Percentiles rank a stretch among this genome's conserved stretches.
phyloP scores from a whole-genome alignment of 2,888 invertebrate genomes.

The Melikaiella ostensackeni region DNA sequence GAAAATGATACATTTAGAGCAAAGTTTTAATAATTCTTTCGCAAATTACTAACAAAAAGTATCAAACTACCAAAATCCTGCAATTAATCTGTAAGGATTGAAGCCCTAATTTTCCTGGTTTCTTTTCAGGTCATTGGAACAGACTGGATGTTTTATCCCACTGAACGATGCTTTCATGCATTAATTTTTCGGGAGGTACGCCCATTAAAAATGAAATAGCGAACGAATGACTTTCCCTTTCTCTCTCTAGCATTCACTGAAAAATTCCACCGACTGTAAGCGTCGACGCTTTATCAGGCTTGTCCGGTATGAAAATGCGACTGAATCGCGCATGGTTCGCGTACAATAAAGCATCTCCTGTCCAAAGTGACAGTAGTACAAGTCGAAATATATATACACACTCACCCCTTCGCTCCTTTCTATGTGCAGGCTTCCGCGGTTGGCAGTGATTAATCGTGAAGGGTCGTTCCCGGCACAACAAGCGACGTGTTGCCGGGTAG shows the following conservation, averaged over 20 bases:
- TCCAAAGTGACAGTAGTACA: slow-evolving; percentile 61
- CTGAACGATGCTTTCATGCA: background rate
- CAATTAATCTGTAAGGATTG: background rate
- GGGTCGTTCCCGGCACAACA: slow-evolving; percentile 60
- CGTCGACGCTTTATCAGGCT: slow-evolving; percentile 60
- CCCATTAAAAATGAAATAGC: slow-evolving; percentile 27
- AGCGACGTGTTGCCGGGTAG: slow-evolving; percentile 54
- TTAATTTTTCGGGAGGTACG: background rate
- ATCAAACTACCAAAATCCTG: background rate
- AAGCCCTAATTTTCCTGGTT: too few species aligned
- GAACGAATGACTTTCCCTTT: slow-evolving; percentile 13
- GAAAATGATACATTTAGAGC: too few species aligned
- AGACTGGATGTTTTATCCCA: background rate
- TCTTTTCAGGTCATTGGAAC: too few species aligned
- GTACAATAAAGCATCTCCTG: slow-evolving; percentile 65
- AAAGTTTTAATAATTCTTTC: background rate
- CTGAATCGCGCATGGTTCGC: slow-evolving; percentile 56
- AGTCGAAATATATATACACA: slow-evolving; percentile 60
- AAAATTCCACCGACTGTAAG: slow-evolving; percentile 52
- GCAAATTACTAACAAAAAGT: background rate
- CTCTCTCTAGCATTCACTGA: background rate
- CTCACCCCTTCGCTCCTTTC: slow-evolving; percentile 21
- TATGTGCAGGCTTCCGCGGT: slow-evolving; percentile 51
- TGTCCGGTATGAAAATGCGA: slow-evolving; percentile 62
- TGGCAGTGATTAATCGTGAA: slow-evolving; percentile 68